Conservation (phyloP, 2,113 vertebrate genomes). For the Chaetops frenatus region DNA sequence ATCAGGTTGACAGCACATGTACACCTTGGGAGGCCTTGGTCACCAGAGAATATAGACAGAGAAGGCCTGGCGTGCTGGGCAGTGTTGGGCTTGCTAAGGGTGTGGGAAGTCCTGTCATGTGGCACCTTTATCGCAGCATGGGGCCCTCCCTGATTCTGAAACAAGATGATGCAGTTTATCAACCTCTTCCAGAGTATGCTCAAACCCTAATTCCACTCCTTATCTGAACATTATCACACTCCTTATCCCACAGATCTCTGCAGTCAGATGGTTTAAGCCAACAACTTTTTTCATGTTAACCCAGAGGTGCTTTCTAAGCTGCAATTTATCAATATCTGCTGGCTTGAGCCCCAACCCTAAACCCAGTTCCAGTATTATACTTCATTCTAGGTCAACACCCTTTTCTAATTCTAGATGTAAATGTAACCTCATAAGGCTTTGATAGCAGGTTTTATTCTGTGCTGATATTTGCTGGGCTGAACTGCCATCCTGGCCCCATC, state of each 20-base stretch:
- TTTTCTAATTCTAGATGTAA: not conserved
- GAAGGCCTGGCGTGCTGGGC: not conserved
- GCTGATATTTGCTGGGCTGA: not conserved
- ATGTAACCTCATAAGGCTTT: not conserved
- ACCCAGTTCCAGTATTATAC: not conserved
- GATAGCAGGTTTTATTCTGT: not conserved
- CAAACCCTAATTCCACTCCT: constrained; percentile 7
- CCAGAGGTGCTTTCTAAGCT: not conserved
- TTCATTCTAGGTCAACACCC: not conserved
- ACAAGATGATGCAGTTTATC: constrained; percentile 5
- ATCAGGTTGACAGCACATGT: not conserved
- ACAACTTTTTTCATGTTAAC: not conserved
- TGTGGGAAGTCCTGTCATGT: not conserved
- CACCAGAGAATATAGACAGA: not conserved
- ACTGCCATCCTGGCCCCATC: not conserved
- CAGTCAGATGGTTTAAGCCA: not conserved
- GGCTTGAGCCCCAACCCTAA: not conserved
- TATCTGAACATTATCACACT: not conserved
- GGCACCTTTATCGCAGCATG: not conserved
- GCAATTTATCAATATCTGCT: not conserved
- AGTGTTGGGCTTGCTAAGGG: not conserved
- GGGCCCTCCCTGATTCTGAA: not conserved
- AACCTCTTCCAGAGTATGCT: not conserved
- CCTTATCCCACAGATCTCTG: not conserved
- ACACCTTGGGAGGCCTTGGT: not conserved